A percentile compares a stretch with the other conserved stretches of the same genome.
Conservation (phyloP, 2,888 invertebrate species). For the Drosophila histrio region DNA sequence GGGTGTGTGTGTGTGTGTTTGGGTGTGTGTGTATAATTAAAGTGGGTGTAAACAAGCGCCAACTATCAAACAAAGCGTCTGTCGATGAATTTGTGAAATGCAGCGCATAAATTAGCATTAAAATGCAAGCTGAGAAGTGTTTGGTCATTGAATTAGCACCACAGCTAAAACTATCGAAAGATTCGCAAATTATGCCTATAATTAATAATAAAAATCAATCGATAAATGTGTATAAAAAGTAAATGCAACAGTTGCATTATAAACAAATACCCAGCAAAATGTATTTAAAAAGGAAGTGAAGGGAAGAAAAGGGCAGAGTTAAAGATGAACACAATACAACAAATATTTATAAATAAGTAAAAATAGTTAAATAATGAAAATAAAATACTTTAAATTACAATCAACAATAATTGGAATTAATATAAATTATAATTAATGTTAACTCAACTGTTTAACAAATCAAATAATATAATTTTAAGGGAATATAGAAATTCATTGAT, state of each 20-base stretch:
- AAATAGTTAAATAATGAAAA: too few relatives aligned
- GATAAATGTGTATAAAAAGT: slow-evolving; percentile 4
- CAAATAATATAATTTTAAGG: too few relatives aligned
- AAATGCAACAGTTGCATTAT: not conserved
- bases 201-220: slow-evolving; percentile 46
- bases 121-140: slow-evolving; percentile 46
- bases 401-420: too few relatives aligned
- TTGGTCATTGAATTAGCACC: slow-evolving; percentile 49
- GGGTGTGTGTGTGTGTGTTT: slow-evolving; percentile 4
- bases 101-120: slow-evolving; percentile 55
- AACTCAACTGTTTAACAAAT: too few relatives aligned
- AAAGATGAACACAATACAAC: not conserved
- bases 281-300: not conserved
- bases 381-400: too few relatives aligned
- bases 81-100: slow-evolving; percentile 34
- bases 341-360: not conserved
- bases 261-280: not conserved
- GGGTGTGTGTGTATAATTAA: slow-evolving; percentile 2
- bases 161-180: slow-evolving; percentile 21
- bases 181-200: slow-evolving; percentile 31
- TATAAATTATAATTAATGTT: too few relatives aligned
- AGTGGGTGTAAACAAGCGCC: slow-evolving; percentile 10
- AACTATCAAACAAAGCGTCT: slow-evolving; percentile 24
- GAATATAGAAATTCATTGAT: too few relatives aligned
- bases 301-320: too few relatives aligned